Evolutionary conservation across 1,140 invertebrate species (phyloP).

Genomic region (Whitmania pigra): DNA sequence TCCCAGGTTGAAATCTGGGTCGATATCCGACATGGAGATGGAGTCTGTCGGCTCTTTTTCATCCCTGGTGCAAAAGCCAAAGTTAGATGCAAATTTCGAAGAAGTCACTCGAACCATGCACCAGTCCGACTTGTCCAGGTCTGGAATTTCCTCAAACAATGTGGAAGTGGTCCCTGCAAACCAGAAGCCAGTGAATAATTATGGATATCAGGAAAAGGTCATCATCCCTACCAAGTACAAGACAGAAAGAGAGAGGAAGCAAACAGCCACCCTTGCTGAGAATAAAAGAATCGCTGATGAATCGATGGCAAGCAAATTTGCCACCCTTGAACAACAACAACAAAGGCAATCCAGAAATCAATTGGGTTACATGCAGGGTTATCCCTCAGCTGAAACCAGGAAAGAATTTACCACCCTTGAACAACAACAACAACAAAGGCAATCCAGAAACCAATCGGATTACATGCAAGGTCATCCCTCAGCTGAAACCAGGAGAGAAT

Average conservation of each 20-base stretch:
- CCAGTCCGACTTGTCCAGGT: neutral
- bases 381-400: too few species aligned
- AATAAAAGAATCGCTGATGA: too few species aligned
- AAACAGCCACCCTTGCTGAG: too few species aligned
- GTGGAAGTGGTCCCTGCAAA: neutral
- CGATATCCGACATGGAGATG: neutral
- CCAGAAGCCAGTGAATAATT: neutral
- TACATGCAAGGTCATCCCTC: too few species aligned
- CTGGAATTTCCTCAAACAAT: neutral
- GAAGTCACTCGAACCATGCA: constrained; percentile 6
- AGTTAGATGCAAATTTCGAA: neutral
- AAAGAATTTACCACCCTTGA: too few species aligned
- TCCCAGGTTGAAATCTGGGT: neutral
- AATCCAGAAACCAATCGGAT: too few species aligned
- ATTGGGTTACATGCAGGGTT: too few species aligned
- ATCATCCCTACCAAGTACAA: constrained; percentile 18
- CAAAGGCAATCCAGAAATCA: too few species aligned
- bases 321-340: too few species aligned
- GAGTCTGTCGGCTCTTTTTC: neutral
- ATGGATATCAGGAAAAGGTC: constrained; percentile 18
- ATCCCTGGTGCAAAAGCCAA: neutral
- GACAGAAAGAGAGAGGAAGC: neutral
- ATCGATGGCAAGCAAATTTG: too few species aligned
- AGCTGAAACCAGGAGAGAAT: too few species aligned
- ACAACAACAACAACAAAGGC: too few species aligned